Evolutionary conservation across 2,888 invertebrate genomes (phyloP).

Genomic region (Caenorhabditis afra): DNA sequence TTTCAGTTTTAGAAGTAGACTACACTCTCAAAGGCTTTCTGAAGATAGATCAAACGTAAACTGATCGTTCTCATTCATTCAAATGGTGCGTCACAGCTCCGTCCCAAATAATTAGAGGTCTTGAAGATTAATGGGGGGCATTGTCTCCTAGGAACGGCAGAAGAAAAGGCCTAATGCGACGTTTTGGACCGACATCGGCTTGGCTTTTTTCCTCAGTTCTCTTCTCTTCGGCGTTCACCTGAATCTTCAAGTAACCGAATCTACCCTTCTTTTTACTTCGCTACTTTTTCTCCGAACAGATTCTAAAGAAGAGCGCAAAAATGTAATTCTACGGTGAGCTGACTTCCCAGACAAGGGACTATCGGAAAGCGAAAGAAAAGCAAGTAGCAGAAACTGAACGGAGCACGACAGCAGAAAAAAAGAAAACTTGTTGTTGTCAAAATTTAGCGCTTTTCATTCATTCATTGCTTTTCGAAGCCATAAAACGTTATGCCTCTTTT

Average conservation of each 20-base stretch:
- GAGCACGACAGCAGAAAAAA: not conserved
- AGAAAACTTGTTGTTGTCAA: conserved; percentile 29
- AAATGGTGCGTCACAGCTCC: too few relatives aligned
- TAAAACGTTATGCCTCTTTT: conserved; percentile 21
- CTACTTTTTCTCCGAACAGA: conserved; percentile 1
- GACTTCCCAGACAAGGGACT: not conserved
- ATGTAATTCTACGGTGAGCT: conserved; percentile 47
- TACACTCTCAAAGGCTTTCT: too few relatives aligned
- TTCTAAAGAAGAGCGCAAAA: conserved; percentile 20
- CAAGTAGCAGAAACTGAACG: not conserved
- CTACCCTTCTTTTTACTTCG: not conserved
- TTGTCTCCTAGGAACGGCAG: conserved; percentile 11
- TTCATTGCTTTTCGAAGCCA: conserved; percentile 34
- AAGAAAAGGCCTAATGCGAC: not conserved
- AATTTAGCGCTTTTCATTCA: conserved; percentile 25
- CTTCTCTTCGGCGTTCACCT: not conserved
- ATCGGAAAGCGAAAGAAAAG: not conserved
- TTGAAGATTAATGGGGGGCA: conserved; percentile 6
- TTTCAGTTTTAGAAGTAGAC: too few relatives aligned
- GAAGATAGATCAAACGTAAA: too few relatives aligned
- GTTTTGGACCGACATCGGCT: not conserved
- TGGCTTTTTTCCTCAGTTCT: not conserved
- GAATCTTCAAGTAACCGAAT: not conserved
- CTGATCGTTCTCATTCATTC: too few relatives aligned
- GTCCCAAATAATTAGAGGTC: conserved; percentile 3